A percentile compares a stretch with the other conserved stretches of the same genome.
phyloP scores from a whole-genome alignment of 2,797 vertebrate species.

The Ctenopoma kingsleyae region DNA sequence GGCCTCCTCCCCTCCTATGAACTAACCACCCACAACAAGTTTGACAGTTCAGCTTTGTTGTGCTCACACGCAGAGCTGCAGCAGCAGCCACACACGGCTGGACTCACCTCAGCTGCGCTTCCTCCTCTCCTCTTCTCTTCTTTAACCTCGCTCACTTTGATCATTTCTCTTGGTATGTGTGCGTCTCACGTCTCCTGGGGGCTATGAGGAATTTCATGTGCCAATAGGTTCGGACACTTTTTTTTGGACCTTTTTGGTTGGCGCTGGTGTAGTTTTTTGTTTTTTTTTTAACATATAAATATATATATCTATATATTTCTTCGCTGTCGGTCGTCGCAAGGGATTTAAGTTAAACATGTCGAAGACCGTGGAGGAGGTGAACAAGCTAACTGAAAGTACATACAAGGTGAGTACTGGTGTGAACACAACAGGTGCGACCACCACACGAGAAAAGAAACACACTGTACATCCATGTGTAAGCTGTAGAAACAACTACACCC shows the following conservation, averaged over 20 bases:
- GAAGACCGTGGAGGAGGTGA: constrained; percentile 91
- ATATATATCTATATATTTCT: constrained; percentile 12
- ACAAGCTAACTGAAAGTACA: constrained; percentile 93
- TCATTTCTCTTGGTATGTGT: background rate
- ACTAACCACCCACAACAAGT: constrained; percentile 76
- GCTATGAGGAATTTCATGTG: constrained; percentile 62
- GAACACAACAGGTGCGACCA: constrained; percentile 68
- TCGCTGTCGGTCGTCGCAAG: constrained; percentile 16
- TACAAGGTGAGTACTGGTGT: constrained; percentile 88
- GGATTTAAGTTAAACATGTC: constrained; percentile 85
- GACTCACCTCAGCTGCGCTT: constrained; percentile 3
- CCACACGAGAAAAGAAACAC: background rate
- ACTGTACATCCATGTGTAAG: background rate
- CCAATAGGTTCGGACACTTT: constrained; percentile 55
- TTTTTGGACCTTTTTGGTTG: constrained; percentile 17
- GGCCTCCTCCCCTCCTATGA: constrained; percentile 67
- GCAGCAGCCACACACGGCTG: constrained; percentile 19
- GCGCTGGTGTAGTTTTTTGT: background rate
- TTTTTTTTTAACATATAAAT: background rate
- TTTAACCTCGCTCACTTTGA: background rate
- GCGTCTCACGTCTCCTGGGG: constrained; percentile 43
- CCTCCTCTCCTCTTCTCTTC: background rate
- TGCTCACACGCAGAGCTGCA: constrained; percentile 15
- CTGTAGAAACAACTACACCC: background rate
- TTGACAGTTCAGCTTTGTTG: constrained; percentile 77